Conservation (phyloP, 2,113 vertebrate genomes). For the Gymnorhina tibicen region DNA sequence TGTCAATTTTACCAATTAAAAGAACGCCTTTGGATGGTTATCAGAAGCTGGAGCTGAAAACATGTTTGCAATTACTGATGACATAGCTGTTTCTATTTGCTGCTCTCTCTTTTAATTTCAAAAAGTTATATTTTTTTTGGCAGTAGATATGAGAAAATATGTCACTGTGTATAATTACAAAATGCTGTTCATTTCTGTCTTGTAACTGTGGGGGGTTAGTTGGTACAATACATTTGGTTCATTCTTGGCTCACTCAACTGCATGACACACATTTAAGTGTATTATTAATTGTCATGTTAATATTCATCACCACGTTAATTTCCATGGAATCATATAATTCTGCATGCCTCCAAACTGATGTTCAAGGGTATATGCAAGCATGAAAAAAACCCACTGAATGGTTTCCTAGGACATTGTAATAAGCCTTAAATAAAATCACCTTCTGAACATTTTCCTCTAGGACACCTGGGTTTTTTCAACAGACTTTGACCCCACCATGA, state of each 20-base stretch:
- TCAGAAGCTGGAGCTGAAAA: slow-evolving; percentile 40
- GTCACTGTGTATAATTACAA: slow-evolving; percentile 59
- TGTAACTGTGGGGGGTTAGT: slow-evolving; percentile 14
- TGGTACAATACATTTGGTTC: slow-evolving; percentile 24
- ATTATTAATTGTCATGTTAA: slow-evolving; percentile 57
- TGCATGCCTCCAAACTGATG: background rate
- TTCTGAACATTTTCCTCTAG: background rate
- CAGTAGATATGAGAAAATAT: slow-evolving; percentile 58
- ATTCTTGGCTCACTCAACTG: slow-evolving; percentile 31
- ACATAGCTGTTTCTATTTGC: slow-evolving; percentile 66
- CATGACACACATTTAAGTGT: slow-evolving; percentile 23
- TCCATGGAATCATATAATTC: slow-evolving; percentile 16
- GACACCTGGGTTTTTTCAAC: background rate
- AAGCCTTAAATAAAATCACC: background rate
- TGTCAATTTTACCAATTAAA: slow-evolving; percentile 61
- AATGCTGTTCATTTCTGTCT: slow-evolving; percentile 54
- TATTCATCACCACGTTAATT: slow-evolving; percentile 29
- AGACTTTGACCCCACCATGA: background rate
- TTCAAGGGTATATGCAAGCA: background rate
- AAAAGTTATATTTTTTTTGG: slow-evolving; percentile 61
- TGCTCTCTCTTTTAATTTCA: slow-evolving; percentile 63
- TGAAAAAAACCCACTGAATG: background rate
- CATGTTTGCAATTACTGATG: slow-evolving; percentile 61
- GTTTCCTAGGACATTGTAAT: background rate
- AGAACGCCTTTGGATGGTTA: slow-evolving; percentile 50